A percentile compares a stretch with the other conserved stretches of the same genome.
phyloP scores from a whole-genome alignment of 2,113 vertebrate species.

The Tychaedon coryphoeus region DNA sequence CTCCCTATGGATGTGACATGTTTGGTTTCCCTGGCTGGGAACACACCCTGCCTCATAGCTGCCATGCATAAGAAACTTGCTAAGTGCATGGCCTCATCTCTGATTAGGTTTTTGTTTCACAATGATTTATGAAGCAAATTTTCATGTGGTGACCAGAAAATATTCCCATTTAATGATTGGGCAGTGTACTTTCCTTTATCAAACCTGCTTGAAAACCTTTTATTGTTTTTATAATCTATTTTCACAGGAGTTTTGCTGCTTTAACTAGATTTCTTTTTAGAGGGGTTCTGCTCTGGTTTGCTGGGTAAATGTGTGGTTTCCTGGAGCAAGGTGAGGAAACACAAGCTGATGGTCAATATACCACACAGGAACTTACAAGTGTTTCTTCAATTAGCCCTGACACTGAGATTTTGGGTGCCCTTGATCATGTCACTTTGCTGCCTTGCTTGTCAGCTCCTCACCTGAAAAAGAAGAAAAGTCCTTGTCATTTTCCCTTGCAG shows the following conservation, averaged over 20 bases:
- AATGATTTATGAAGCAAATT: conserved; percentile 31
- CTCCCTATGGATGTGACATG: neutral
- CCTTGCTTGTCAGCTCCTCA: neutral
- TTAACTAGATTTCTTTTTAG: neutral
- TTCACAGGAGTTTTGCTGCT: neutral
- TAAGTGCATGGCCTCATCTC: neutral
- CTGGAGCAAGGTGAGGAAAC: neutral
- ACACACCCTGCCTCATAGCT: neutral
- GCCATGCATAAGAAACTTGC: neutral
- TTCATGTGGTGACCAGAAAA: conserved; percentile 11
- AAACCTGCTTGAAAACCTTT: neutral
- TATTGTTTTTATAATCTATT: neutral
- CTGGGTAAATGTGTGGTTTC: neutral
- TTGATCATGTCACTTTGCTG: neutral
- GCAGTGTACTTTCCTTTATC: conserved; percentile 16
- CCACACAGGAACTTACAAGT: neutral
- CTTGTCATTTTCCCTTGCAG: neutral
- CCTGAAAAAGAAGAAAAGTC: neutral
- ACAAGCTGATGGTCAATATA: rapidly evolving
- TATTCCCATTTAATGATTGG: conserved; percentile 6
- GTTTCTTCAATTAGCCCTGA: neutral
- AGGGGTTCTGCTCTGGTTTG: neutral
- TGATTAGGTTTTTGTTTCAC: neutral
- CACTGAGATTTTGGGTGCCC: neutral
- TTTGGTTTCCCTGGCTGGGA: neutral